A percentile compares a stretch with the other conserved stretches of the same genome.
These are phyloP conservation scores for Helicoverpa assulta DNA, from an alignment of 2,888 invertebrate genomes.

Conservation along the genomic window DNA sequence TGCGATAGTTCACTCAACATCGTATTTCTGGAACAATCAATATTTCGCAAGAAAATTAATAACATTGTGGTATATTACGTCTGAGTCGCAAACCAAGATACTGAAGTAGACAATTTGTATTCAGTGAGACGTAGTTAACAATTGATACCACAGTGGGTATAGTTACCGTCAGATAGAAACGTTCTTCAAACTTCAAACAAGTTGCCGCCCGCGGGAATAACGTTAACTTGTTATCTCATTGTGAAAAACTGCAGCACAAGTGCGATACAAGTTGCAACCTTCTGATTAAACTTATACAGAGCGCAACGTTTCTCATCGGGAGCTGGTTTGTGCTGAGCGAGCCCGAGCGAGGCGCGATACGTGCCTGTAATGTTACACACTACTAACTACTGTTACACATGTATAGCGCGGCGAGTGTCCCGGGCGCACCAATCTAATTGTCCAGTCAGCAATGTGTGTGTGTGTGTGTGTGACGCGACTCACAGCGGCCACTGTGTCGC, in stretches of 20 bases:
- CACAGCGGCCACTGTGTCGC: too few species aligned
- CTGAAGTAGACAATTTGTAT: slow-evolving; percentile 2
- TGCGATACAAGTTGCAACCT: slow-evolving; percentile 37
- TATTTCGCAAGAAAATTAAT: background rate
- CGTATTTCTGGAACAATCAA: too few species aligned
- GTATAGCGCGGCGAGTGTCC: slow-evolving; percentile 20
- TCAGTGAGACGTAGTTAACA: slow-evolving; percentile 8
- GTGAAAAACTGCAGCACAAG: slow-evolving; percentile 30
- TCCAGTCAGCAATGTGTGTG: background rate
- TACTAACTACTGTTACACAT: slow-evolving; percentile 35
- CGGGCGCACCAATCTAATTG: slow-evolving; percentile 31
- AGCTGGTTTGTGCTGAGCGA: slow-evolving; percentile 34
- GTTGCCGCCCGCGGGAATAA: slow-evolving; percentile 12
- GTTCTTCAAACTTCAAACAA: slow-evolving; percentile 30
- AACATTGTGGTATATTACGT: background rate
- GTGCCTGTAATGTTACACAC: slow-evolving; percentile 23
- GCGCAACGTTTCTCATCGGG: slow-evolving; percentile 36
- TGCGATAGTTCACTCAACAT: background rate
- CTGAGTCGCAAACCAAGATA: background rate
- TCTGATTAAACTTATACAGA: slow-evolving; percentile 41
- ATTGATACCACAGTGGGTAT: background rate
- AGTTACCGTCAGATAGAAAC: slow-evolving; percentile 11
- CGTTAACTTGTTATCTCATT: slow-evolving; percentile 36
- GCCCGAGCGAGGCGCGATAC: slow-evolving; percentile 41
- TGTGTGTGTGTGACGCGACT: too few species aligned